Base-by-base conservation (phyloP, 2,888 invertebrate genomes). In the Charanyca ferruginea region DNA sequence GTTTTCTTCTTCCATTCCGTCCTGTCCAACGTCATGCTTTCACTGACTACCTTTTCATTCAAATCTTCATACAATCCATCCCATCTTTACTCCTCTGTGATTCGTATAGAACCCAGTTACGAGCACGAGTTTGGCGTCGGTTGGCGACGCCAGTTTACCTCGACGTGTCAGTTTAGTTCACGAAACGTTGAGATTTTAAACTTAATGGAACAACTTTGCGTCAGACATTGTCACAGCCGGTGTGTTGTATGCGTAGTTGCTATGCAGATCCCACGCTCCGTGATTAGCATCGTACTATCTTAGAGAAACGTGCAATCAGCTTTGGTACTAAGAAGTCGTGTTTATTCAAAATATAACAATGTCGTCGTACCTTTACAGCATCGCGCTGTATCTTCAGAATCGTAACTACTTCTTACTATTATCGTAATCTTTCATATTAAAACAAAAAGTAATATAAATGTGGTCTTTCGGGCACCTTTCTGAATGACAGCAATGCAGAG, bases 181-280 rank as follows among this genome's bases (percentile, higher is more conserved):
- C 28, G 32, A 48, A 48, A 74, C 41, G 32, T 58, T 18, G 20
- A 41, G 42, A 67, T 57, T 76, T 62, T 69, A 68, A 74, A 57
- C 38, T 53, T 23, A 22, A 49, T 60, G 20, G 35, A 45, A 54
- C 45, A 76, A 70, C 58, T 76, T 70, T 49, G 49, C 45, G 23
- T 55, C 45, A 58, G 44, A 48, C 22, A 32, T 55, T 75, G 32
- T 74, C 49, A 32, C 76, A 60, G 25, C 44, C 22, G 32, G 57
- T 47, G 35, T 62, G 38, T 35, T 48, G 18, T 72, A 8, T 60
- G 28, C 44, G 23, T 49, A 58, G 57, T 58, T 55, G 45, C 25
- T 49, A 59, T 59, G 45, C 42, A 64, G 77, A 76, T 54, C 18
- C 42, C n/a, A 3, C 18, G 16, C 44, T 54, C n/a, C 28, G 41